These are phyloP conservation scores for Clarias gariepinus DNA, from an alignment of 2,113 vertebrate genomes.

Conservation along the genomic window DNA sequence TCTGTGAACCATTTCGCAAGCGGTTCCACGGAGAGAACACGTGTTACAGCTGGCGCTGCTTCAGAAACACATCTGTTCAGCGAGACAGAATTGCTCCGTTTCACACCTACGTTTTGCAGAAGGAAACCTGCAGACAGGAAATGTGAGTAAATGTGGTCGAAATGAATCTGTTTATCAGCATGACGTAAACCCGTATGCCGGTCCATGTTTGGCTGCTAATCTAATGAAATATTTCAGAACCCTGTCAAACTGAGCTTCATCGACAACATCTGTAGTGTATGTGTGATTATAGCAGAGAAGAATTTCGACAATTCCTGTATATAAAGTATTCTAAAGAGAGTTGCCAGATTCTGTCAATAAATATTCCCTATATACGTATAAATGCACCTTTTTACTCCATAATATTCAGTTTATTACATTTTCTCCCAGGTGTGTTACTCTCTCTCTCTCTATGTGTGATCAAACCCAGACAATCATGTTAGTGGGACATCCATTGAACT, in stretches of 20 bases:
- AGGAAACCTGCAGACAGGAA: background rate
- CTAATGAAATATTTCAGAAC: background rate
- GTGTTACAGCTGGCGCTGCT: conserved; percentile 59
- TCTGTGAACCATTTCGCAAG: conserved; percentile 46
- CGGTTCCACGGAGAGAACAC: conserved; percentile 61
- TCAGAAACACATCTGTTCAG: conserved; percentile 62
- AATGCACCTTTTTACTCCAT: background rate
- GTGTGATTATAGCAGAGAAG: background rate
- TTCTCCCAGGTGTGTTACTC: background rate
- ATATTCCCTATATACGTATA: background rate
- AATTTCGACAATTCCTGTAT: background rate
- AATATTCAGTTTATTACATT: background rate
- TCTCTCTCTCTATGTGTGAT: background rate
- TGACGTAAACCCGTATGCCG: background rate
- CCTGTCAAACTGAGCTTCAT: background rate
- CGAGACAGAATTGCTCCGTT: background rate
- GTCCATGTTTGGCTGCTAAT: background rate
- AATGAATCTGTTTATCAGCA: conserved; percentile 3
- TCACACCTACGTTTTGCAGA: conserved; percentile 13
- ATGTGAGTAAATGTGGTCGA: background rate
- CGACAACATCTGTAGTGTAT: background rate
- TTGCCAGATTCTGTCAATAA: background rate
- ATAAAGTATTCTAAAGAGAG: background rate
- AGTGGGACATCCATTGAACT: background rate
- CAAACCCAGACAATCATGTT: background rate